Evolutionary conservation across 2,797 vertebrate species (phyloP).

Genomic region (Rhincodon typus): DNA sequence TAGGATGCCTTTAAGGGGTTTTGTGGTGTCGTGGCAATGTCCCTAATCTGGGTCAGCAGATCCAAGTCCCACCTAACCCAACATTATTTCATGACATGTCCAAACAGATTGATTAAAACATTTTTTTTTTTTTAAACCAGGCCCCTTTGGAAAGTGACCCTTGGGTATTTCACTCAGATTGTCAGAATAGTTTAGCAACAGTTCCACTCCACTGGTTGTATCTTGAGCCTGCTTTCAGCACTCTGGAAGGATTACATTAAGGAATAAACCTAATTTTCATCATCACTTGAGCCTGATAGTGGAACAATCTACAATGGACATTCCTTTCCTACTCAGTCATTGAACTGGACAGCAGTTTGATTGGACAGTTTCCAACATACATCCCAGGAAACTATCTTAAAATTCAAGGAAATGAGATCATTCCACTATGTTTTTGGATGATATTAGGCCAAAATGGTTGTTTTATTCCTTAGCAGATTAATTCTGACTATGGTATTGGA

Average conservation of each 20-base stretch:
- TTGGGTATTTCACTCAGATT: neutral
- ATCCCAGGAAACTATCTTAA: constrained; percentile 27
- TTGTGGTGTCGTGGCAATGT: too few species aligned
- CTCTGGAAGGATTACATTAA: neutral
- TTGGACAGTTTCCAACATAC: constrained; percentile 16
- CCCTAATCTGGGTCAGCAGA: too few species aligned
- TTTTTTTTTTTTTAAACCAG: too few species aligned
- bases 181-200: neutral
- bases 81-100: too few species aligned
- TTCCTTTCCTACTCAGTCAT: constrained; percentile 25
- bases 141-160: neutral
- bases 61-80: too few species aligned
- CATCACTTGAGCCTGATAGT: neutral
- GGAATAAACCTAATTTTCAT: constrained; percentile 3
- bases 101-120: too few species aligned
- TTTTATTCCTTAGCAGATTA: constrained; percentile 8
- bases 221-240: neutral
- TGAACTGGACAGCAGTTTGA: constrained; percentile 8
- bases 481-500: neutral
- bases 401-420: constrained; percentile 37
- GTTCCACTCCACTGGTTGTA: neutral
- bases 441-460: neutral
- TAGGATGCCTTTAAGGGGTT: too few species aligned
- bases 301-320: neutral
- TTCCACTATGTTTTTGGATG: constrained; percentile 22